These are phyloP conservation scores for Myopa tessellatipennis DNA, from an alignment of 2,888 invertebrate species.

Conservation along the genomic window DNA sequence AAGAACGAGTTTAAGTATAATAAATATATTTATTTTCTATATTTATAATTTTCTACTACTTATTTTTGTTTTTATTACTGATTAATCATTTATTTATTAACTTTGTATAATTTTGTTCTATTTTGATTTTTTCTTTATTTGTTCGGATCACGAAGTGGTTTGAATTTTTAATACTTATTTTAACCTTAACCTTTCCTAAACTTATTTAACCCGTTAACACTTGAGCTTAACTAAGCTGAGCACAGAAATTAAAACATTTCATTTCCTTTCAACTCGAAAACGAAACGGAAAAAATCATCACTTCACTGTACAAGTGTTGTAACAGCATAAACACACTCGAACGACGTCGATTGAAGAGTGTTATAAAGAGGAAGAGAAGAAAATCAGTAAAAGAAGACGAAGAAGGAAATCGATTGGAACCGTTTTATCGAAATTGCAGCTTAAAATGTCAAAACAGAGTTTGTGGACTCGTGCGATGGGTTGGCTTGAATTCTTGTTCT, in stretches of 20 bases:
- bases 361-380: constrained; percentile 51
- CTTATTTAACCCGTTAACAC: neutral
- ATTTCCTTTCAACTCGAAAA: constrained; percentile 48
- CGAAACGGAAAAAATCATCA: neutral
- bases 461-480: constrained; percentile 35
- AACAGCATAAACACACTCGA: neutral
- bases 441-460: constrained; percentile 58
- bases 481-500: neutral
- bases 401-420: constrained; percentile 55
- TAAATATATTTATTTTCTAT: too few relatives aligned
- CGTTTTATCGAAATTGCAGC: constrained; percentile 61
- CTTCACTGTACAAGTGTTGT: too few relatives aligned
- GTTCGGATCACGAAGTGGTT: too few relatives aligned
- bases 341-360: neutral
- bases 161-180: too few relatives aligned
- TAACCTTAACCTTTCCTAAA: too few relatives aligned
- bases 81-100: too few relatives aligned
- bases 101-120: too few relatives aligned
- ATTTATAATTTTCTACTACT: too few relatives aligned
- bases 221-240: neutral
- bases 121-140: too few relatives aligned
- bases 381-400: constrained; percentile 50
- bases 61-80: too few relatives aligned
- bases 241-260: constrained; percentile 20
- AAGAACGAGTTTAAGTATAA: too few relatives aligned